These are phyloP conservation scores for Arenicola marina DNA, from an alignment of 2,888 invertebrate genomes.

Conservation along the genomic window DNA sequence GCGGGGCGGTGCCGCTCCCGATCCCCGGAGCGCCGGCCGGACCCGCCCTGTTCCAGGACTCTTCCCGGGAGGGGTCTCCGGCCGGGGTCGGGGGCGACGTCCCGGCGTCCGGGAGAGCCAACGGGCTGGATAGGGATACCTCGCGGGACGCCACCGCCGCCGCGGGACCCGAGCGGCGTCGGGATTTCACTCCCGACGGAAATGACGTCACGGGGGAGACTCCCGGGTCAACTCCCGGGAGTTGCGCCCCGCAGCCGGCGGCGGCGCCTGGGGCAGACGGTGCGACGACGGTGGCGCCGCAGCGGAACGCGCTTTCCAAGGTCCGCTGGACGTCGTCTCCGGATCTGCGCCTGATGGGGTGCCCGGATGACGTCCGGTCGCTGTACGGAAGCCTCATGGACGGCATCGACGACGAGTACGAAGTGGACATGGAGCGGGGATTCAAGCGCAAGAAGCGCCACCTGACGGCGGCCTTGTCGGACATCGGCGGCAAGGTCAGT, in stretches of 20 bases:
- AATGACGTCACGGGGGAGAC: not conserved
- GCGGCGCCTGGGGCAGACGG: not conserved
- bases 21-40: not conserved
- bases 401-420: slow-evolving; percentile 15
- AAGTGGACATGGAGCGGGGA: slow-evolving; percentile 1
- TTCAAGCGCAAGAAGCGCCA: not conserved
- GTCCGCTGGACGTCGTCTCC: slow-evolving; percentile 22
- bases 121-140: slow-evolving; percentile 3
- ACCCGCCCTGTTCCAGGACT: not conserved
- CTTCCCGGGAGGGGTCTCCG: too few species aligned
- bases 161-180: too few species aligned
- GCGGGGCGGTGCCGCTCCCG: slow-evolving; percentile 21
- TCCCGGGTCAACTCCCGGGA: not conserved
- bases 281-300: not conserved
- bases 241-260: not conserved
- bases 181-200: not conserved
- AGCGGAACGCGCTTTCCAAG: not conserved
- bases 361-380: slow-evolving; percentile 4
- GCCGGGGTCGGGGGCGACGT: not conserved
- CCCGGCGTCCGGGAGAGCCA: not conserved
- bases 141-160: slow-evolving; percentile 5
- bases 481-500: not conserved
- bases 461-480: not conserved
- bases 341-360: slow-evolving; percentile 10
- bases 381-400: slow-evolving; percentile 25